Percentiles rank a stretch among this genome's conserved stretches.
Evolutionary conservation across 2,113 vertebrate species (phyloP).

Genomic region (Alexandromys fortis): DNA sequence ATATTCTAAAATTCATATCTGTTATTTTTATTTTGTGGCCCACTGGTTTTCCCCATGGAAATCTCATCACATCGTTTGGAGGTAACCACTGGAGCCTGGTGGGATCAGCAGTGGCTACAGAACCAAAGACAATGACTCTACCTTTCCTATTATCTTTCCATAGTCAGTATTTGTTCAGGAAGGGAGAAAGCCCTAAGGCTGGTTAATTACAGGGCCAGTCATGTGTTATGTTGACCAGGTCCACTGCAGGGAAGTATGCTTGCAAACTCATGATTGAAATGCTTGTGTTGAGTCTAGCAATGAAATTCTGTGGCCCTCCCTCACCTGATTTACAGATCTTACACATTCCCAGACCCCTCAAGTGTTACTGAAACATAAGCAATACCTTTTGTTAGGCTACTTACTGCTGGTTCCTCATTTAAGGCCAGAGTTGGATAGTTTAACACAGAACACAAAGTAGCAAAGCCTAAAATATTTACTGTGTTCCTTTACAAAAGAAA

Average conservation of each 20-base stretch:
- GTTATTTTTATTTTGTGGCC: not conserved
- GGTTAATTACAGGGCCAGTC: too few relatives aligned
- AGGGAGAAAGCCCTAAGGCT: too few relatives aligned
- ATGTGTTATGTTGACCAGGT: not conserved
- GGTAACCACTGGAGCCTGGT: not conserved
- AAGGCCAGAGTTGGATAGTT: not conserved
- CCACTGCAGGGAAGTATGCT: not conserved
- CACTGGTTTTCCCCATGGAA: not conserved
- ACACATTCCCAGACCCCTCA: too few relatives aligned
- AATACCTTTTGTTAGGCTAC: not conserved
- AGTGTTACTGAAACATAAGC: conserved; percentile 2
- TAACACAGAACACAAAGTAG: not conserved
- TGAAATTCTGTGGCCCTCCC: not conserved
- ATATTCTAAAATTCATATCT: too few relatives aligned
- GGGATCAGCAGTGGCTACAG: too few relatives aligned
- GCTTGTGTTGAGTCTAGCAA: not conserved
- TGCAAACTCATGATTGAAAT: not conserved
- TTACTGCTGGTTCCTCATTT: not conserved
- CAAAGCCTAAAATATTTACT: not conserved
- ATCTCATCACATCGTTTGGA: not conserved
- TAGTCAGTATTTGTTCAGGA: not conserved
- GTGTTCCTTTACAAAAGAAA: not conserved
- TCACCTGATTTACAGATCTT: not conserved
- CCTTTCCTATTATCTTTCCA: not conserved
- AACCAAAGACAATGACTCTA: not conserved